Percentiles rank a stretch among this genome's conserved stretches.
These are phyloP conservation scores for Cyanoramphus novaezelandiae DNA, from an alignment of 2,113 vertebrate genomes.

Conservation along the genomic window DNA sequence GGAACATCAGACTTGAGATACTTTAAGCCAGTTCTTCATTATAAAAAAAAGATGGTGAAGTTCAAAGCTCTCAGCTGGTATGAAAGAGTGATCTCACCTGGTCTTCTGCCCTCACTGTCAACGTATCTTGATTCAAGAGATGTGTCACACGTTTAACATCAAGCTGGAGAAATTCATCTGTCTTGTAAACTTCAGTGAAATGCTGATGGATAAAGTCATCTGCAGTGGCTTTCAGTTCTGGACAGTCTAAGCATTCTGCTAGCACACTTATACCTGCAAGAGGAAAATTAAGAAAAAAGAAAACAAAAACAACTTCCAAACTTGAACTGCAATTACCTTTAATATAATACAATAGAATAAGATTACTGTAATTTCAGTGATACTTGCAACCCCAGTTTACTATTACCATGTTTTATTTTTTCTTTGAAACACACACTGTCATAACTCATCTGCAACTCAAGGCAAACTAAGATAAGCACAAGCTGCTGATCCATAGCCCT, in stretches of 20 bases:
- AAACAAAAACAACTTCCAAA: not conserved
- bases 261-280: slow-evolving; percentile 85
- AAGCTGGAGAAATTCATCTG: slow-evolving; percentile 88
- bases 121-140: slow-evolving; percentile 86
- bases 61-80: not conserved
- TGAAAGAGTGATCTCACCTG: slow-evolving; percentile 73
- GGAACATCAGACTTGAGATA: not conserved
- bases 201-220: slow-evolving; percentile 91
- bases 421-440: not conserved
- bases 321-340: not conserved
- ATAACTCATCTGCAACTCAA: not conserved
- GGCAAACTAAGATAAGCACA: not conserved
- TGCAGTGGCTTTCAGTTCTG: slow-evolving; percentile 86
- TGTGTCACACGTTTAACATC: slow-evolving; percentile 88
- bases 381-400: not conserved
- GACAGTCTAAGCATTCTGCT: slow-evolving; percentile 88
- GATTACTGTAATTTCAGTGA: not conserved
- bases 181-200: slow-evolving; percentile 90
- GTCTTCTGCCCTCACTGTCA: slow-evolving; percentile 88
- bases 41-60: not conserved
- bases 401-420: not conserved
- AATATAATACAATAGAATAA: not conserved
- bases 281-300: not conserved
- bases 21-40: not conserved
- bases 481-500: not conserved